Evolutionary conservation across 2,888 invertebrate species (phyloP), one percentile per base, ranked within the genome.

Genomic region (Aspidiotus rigidus): DNA sequence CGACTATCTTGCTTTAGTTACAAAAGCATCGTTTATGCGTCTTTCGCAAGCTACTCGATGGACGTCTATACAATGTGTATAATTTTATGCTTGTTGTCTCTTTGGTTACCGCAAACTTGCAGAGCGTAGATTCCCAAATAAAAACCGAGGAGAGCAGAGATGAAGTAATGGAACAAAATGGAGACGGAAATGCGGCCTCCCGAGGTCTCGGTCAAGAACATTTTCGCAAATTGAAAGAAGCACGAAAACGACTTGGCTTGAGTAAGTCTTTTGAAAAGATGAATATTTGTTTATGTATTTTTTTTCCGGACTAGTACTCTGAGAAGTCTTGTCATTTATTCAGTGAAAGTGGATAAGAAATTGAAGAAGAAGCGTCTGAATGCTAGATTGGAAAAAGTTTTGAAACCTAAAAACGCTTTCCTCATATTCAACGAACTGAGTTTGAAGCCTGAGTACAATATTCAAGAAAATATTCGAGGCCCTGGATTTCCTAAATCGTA

Each of bases 51-150:
- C 42, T 67, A 67, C 53, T 60, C 67, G 44, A 59, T 60, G 67
- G 53, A 60, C 53, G 59, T 41, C 57, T 44, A 59, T 59, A 44
- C 49, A 67, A 41, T 60, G 28, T 17, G 17, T 59, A 59, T 60
- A 60, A 60, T 56, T 64, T 67, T 44, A 67, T 67, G 67, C 67
- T 67, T 59, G 67, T 67, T 67, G 67, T 67, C 67, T 67, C 67
- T 67, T 59, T 67, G 67, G 67, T 67, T 67, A 59, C 49, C 67
- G 49, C 67, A 49, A 60, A 67, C 39, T 59, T 67, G 17, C 60
- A 67, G 67, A 57, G 60, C 59, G 28, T 56, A 9, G 42, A 57
- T n/a, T 1, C 40, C 2, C 41, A 44, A 44, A 42, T 44, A 8
- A 39, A 39, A n/a, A 1, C 60, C 13, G 13, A 60, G 60, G 13